Evolutionary conservation across 2,888 invertebrate genomes (phyloP), one percentile per base, ranked within the genome.

Genomic region (Phortica magna): DNA sequence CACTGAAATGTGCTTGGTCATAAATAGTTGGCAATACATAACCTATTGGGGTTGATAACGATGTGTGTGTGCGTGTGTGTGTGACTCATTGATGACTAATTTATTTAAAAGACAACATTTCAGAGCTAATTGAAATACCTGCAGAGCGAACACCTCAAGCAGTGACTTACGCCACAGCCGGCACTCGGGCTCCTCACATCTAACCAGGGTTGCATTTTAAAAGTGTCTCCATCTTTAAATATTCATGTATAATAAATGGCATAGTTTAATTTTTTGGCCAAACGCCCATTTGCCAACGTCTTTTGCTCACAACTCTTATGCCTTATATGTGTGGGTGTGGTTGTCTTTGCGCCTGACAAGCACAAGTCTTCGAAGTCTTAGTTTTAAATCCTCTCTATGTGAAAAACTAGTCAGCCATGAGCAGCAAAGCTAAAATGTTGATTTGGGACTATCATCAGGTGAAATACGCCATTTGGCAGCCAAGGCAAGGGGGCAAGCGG

Each of bases 221-320:
- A 86, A 89, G 87, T 89, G 89, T 89, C 89, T 87, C 88, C 88
- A 87, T 88, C 88, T 84, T 87, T 80, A 48, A 61, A 61, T 12
- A 22, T 83, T 80, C 83, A 85, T 89, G 85, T 80, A 84, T 89
- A 89, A 89, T 89, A 89, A 88, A 89, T 61, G 22, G 19, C 19
- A 61, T 22, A 61, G 19, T 22, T 88, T 88, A 88, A 85, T 85
- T 85, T 88, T 88, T 85, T 87, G 88, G 87, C 86, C 82, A 83
- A 80, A 85, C 77, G 80, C 83, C 83, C 83, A 80, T 87, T 80
- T 78, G 82, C 81, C 83, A 84, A 81, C 84, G 82, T 83, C 85
- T 80, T 64, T 74, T 48, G 22, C n/a, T n/a, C n/a, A n/a, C n/a
- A n/a, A n/a, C n/a, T n/a, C n/a, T n/a, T n/a, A n/a, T n/a, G n/a